Evolutionary conservation across 1,140 invertebrate species (phyloP), one percentile per base, ranked within the genome.

Genomic region (Metopolophium dirhodum): DNA sequence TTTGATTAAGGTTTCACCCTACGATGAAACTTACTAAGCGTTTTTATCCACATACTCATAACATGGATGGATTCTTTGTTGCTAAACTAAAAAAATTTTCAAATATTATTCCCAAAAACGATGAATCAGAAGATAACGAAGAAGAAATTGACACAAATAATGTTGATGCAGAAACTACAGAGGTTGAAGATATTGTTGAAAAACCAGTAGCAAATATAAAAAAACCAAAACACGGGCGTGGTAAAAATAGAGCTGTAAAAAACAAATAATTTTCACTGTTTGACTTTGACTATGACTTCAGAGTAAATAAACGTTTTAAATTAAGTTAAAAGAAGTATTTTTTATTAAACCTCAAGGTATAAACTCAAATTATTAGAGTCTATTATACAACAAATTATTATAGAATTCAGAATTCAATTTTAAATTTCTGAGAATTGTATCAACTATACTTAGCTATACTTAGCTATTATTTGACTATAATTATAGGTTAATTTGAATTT

Each of bases 51-150:
- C 99, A 99, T 95, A 97, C 97, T 30, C 98, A 99, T 95, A 99
- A 99, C 95, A 98, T 99, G 97, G 99, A 99, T 96, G 99, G 99
- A 54, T 99, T 99, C 95, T 99, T 98, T 96, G 99, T 99, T 26
- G 99, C 99, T 9, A 99, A 99, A 96, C 95, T 99, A 0, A 99
- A 99, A 95, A 99, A 99, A 95, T 98, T 99, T 95, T 98, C 98
- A 1, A 98, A 99, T 96, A 94, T 94, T 35, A 94, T 94, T 91
- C 94, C 93, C 20, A 94, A 94, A 93, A 77, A 54, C 47, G 89
- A 94, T 45, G 77, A 94, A 22, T 82, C 93, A 22, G 93, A 94
- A 41, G 51, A 94, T 30, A 88, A 85, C 61, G 88, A 91, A 41
- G 68, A 90, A 47, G 57, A 94, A 90, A n/a, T 22, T 26, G 68